phyloP scores from a whole-genome alignment of 2,888 invertebrate species.

The Eudasyphora cyanicolor region DNA sequence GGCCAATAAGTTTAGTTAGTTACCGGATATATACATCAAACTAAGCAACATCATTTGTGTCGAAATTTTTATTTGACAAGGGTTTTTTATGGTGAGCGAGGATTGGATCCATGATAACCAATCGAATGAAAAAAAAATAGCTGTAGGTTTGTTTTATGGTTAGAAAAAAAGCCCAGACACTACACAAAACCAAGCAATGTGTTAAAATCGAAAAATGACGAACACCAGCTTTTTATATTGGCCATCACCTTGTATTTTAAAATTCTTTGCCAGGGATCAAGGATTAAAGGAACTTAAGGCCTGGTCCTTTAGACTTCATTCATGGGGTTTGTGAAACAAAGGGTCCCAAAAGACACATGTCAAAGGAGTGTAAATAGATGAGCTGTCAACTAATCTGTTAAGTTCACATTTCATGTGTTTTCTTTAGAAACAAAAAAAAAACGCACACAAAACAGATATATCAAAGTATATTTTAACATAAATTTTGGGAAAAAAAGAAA shows the following conservation, averaged over 20 bases:
- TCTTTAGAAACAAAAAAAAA: neutral
- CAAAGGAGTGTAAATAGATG: constrained; percentile 65
- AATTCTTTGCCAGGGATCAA: constrained; percentile 37
- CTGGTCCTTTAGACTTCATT: neutral
- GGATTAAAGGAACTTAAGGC: neutral
- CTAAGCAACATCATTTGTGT: constrained; percentile 59
- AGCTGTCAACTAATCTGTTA: constrained; percentile 66
- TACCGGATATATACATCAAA: constrained; percentile 64
- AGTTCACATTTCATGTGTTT: constrained; percentile 57
- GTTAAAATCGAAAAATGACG: constrained; percentile 21
- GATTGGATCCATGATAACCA: neutral
- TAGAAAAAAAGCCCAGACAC: constrained; percentile 42
- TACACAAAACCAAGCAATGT: constrained; percentile 30
- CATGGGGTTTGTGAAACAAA: constrained; percentile 23
- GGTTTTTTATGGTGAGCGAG: constrained; percentile 25
- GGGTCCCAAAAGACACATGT: constrained; percentile 52
- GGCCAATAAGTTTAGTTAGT: constrained; percentile 41
- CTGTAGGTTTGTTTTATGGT: constrained; percentile 54
- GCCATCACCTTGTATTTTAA: neutral
- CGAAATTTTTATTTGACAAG: constrained; percentile 57
- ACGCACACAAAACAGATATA: neutral
- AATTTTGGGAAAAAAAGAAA: constrained; percentile 10
- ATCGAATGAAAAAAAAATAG: constrained; percentile 54
- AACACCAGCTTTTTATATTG: constrained; percentile 27
- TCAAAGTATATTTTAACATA: constrained; percentile 55